These are phyloP conservation scores for Bursaphelenchus mucronatus DNA, from an alignment of 1,140 invertebrate species.

Conservation along the genomic window DNA sequence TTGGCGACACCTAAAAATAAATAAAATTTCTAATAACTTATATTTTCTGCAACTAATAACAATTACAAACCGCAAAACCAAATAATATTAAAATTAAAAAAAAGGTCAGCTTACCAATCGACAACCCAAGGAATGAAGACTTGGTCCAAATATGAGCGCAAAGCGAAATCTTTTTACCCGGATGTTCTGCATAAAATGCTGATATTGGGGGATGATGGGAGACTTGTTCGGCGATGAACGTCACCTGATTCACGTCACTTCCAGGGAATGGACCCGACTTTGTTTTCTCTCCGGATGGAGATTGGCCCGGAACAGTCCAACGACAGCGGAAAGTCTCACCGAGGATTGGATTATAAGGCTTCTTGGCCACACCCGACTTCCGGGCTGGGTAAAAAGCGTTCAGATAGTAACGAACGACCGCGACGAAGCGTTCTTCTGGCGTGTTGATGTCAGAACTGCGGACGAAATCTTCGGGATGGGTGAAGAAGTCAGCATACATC, in stretches of 20 bases:
- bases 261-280: constrained; percentile 56
- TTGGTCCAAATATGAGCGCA: constrained; percentile 67
- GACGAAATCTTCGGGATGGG: constrained; percentile 63
- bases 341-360: constrained; percentile 67
- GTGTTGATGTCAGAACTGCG: constrained; percentile 33
- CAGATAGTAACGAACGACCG: constrained; percentile 63
- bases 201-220: constrained; percentile 90
- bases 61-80: too few relatives aligned
- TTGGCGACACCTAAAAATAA: constrained; percentile 62
- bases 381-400: constrained; percentile 65
- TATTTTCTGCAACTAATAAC: too few relatives aligned
- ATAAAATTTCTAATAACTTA: too few relatives aligned
- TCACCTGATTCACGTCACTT: constrained; percentile 56
- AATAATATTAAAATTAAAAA: too few relatives aligned
- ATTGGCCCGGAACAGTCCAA: constrained; percentile 61
- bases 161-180: constrained; percentile 62
- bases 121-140: constrained; percentile 66
- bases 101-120: constrained; percentile 59
- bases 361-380: constrained; percentile 66
- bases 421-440: constrained; percentile 64
- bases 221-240: constrained; percentile 93
- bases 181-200: constrained; percentile 66
- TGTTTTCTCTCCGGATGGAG: constrained; percentile 68
- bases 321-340: constrained; percentile 66
- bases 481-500: constrained; percentile 67